phyloP scores from a whole-genome alignment of 2,113 vertebrate species.

The Tauraco erythrolophus region DNA sequence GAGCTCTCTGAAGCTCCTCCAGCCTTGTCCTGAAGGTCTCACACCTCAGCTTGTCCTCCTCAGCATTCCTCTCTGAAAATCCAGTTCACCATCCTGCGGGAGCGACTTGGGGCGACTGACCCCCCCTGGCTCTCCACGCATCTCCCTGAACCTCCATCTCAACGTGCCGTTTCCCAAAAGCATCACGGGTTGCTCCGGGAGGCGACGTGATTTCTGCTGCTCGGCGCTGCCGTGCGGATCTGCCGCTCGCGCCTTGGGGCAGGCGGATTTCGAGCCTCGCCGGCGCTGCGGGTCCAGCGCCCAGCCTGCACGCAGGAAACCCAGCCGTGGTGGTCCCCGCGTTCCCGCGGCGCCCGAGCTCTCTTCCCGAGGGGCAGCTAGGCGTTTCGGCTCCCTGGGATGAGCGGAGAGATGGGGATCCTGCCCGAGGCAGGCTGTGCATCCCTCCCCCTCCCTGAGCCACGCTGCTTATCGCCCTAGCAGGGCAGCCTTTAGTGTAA shows the following conservation, averaged over 20 bases:
- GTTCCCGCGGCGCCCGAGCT: neutral
- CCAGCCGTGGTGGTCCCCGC: neutral
- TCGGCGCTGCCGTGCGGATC: accelerated
- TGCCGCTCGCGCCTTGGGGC: neutral
- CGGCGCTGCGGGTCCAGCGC: neutral
- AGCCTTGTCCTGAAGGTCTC: neutral
- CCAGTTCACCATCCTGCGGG: accelerated
- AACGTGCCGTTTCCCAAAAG: neutral
- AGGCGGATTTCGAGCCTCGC: neutral
- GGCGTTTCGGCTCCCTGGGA: neutral
- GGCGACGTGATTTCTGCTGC: accelerated
- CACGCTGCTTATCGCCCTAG: neutral
- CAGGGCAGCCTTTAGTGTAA: neutral
- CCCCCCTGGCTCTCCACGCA: accelerated
- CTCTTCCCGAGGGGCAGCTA: neutral
- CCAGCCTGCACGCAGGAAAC: neutral
- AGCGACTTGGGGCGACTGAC: accelerated
- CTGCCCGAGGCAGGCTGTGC: neutral
- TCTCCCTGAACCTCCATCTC: neutral
- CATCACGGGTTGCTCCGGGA: neutral
- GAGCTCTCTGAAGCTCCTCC: neutral
- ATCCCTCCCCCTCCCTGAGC: accelerated
- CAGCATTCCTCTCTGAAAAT: accelerated
- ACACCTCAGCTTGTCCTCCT: neutral
- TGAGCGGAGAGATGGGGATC: accelerated